Percentiles rank a stretch among this genome's conserved stretches.
Conservation (phyloP, 2,888 invertebrate species). For the Lycocerus yunnanus region DNA sequence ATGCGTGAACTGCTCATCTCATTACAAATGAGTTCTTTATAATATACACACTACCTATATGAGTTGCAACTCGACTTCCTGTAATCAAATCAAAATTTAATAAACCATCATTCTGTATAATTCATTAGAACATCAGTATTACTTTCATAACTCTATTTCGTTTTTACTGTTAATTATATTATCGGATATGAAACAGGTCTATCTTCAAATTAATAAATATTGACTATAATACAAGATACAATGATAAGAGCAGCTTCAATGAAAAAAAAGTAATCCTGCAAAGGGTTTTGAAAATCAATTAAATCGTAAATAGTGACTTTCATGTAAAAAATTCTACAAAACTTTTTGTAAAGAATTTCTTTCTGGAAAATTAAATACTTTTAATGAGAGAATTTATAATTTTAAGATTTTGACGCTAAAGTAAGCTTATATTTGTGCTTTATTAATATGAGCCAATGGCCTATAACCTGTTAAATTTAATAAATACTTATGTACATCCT, state of each 20-base stretch:
- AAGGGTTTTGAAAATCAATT: too few relatives aligned
- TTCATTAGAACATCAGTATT: conserved; percentile 33
- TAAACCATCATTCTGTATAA: conserved; percentile 32
- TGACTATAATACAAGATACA: too few relatives aligned
- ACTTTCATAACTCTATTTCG: conserved; percentile 26
- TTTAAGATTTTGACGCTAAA: background rate
- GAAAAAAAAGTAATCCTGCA: background rate
- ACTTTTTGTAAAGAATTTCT: too few relatives aligned
- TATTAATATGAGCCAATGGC: background rate
- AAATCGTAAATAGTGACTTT: too few relatives aligned
- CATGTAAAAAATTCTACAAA: too few relatives aligned
- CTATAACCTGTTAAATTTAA: background rate
- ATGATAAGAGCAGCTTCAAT: too few relatives aligned
- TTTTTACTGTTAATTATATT: conserved; percentile 28
- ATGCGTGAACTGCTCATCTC: background rate
- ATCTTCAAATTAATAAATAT: background rate
- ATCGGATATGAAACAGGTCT: background rate
- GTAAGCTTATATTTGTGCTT: background rate
- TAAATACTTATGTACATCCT: background rate
- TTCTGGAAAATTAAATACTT: background rate
- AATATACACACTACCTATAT: conserved; percentile 8
- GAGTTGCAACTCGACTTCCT: conserved; percentile 36
- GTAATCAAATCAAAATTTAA: conserved; percentile 37
- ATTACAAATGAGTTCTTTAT: background rate
- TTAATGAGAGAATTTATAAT: background rate